These are phyloP conservation scores for Drosophila putrida DNA, from an alignment of 2,888 invertebrate genomes.

Conservation along the genomic window DNA sequence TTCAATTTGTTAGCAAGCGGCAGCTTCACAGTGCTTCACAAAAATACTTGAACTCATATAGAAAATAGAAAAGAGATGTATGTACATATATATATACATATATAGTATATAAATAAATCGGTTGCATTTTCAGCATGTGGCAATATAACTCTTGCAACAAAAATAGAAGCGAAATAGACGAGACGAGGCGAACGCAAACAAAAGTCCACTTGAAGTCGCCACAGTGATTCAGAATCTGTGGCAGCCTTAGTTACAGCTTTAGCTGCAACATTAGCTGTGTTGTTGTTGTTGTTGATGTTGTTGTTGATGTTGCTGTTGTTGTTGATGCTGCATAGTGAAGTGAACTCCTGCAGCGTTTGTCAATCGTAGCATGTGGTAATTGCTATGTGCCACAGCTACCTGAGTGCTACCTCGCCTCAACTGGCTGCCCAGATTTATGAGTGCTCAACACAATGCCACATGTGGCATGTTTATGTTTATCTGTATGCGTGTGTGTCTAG, in stretches of 20 bases:
- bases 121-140: slow-evolving; percentile 70
- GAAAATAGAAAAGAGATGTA: slow-evolving; percentile 31
- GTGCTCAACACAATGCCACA: slow-evolving; percentile 47
- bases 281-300: not conserved
- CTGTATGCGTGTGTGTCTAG: slow-evolving; percentile 20
- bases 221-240: slow-evolving; percentile 20
- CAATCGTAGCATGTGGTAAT: slow-evolving; percentile 78
- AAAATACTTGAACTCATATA: slow-evolving; percentile 11
- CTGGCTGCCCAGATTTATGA: slow-evolving; percentile 58
- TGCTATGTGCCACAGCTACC: slow-evolving; percentile 54
- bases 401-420: slow-evolving; percentile 34
- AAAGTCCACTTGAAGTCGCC: slow-evolving; percentile 75
- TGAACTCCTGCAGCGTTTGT: slow-evolving; percentile 74
- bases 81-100: slow-evolving; percentile 66
- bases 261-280: slow-evolving; percentile 7
- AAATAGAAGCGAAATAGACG: slow-evolving; percentile 21
- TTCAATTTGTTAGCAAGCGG: slow-evolving; percentile 54
- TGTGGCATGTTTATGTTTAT: slow-evolving; percentile 26
- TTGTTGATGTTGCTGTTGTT: not conserved
- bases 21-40: slow-evolving; percentile 30
- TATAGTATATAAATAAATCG: slow-evolving; percentile 76
- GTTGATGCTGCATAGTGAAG: slow-evolving; percentile 15
- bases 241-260: not conserved
- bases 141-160: slow-evolving; percentile 42
- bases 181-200: slow-evolving; percentile 26